phyloP scores from a whole-genome alignment of 2,797 vertebrate species.

The Tenualosa ilisha region DNA sequence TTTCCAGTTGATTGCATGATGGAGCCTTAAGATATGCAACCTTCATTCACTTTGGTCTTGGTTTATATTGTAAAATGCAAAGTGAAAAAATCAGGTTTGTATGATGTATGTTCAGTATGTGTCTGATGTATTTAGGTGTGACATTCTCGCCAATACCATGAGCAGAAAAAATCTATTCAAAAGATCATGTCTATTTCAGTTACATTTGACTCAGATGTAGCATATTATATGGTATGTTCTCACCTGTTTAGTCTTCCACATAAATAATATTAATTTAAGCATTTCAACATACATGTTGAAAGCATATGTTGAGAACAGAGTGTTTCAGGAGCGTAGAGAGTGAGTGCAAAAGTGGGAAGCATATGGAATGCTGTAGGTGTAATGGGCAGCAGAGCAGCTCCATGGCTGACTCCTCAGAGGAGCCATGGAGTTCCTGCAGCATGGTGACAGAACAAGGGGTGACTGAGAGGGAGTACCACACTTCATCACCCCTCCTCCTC shows the following conservation, averaged over 20 bases:
- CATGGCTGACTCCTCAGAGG: constrained; percentile 41
- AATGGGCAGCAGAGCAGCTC: constrained; percentile 47
- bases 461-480: constrained; percentile 62
- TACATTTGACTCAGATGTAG: background rate
- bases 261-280: background rate
- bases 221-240: background rate
- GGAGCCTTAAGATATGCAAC: background rate
- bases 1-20: background rate
- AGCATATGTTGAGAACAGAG: background rate
- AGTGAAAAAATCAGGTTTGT: background rate
- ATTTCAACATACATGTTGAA: background rate
- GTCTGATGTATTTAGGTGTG: background rate
- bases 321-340: background rate
- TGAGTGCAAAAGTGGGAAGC: background rate
- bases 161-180: background rate
- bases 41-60: background rate
- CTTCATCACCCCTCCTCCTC: constrained; percentile 61
- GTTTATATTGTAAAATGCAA: background rate
- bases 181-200: background rate
- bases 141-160: background rate
- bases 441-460: constrained; percentile 58
- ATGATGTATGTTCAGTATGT: background rate
- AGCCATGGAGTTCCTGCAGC: constrained; percentile 62
- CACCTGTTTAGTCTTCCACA: background rate
- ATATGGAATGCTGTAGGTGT: constrained; percentile 26